Percentiles rank a stretch among this genome's conserved stretches.
These are phyloP conservation scores for Colistium nudipinnis DNA, from an alignment of 2,113 vertebrate species.

Conservation along the genomic window DNA sequence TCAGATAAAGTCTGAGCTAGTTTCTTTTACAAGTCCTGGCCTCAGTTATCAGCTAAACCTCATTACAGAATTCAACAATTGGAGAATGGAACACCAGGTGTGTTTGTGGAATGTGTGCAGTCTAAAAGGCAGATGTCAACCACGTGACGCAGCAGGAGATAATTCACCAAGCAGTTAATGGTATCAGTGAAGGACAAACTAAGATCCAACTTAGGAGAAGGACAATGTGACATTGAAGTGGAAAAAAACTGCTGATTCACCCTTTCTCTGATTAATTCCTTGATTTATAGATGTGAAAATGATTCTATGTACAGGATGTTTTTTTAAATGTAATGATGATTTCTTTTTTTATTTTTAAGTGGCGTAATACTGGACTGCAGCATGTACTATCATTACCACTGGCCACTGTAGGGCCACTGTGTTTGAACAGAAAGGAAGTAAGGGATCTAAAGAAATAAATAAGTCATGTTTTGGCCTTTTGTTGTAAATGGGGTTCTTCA, in stretches of 20 bases:
- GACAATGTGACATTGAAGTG: constrained; percentile 1
- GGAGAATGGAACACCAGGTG: not conserved
- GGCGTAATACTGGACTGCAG: constrained; percentile 57
- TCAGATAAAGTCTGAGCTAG: not conserved
- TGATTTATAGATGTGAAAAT: constrained; percentile 67
- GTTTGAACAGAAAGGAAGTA: constrained; percentile 64
- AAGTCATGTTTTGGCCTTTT: constrained; percentile 44
- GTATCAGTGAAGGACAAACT: not conserved
- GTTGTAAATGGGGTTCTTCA: constrained; percentile 14
- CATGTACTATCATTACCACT: constrained; percentile 57
- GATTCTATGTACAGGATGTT: constrained; percentile 70
- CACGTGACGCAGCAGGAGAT: not conserved
- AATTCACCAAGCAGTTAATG: not conserved
- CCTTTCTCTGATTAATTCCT: constrained; percentile 19
- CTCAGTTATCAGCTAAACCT: not conserved
- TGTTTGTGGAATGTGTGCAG: not conserved
- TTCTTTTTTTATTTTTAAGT: constrained; percentile 36
- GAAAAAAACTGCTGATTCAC: constrained; percentile 29
- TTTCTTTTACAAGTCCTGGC: not conserved
- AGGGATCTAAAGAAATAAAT: constrained; percentile 47
- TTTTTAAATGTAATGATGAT: constrained; percentile 64
- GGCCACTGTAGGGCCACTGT: constrained; percentile 60
- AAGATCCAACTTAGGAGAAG: constrained; percentile 10
- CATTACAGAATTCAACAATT: not conserved
- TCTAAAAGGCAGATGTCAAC: not conserved